These are phyloP conservation scores for Oscheius sp. DNA, from an alignment of 2,888 invertebrate species.

Conservation along the genomic window DNA sequence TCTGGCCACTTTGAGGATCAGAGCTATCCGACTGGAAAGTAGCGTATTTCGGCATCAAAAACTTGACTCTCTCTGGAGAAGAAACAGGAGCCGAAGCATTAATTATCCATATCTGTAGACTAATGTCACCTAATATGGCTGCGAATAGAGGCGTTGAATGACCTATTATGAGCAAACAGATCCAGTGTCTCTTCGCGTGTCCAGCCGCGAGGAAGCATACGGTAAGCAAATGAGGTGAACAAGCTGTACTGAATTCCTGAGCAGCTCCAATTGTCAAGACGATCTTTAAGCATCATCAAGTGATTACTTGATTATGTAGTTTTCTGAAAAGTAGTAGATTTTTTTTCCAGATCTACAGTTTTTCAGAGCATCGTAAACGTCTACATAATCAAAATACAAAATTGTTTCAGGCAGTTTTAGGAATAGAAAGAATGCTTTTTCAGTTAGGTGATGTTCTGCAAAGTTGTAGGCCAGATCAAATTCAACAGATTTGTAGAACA, in stretches of 20 bases:
- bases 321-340: too few relatives aligned
- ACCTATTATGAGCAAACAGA: slow-evolving; percentile 34
- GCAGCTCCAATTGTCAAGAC: not conserved
- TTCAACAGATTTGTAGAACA: too few relatives aligned
- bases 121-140: slow-evolving; percentile 38
- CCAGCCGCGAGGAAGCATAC: not conserved
- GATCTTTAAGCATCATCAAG: too few relatives aligned
- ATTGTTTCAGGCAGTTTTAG: too few relatives aligned
- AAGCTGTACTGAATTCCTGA: slow-evolving; percentile 13
- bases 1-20: not conserved
- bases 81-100: not conserved
- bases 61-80: too few relatives aligned
- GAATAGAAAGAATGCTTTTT: too few relatives aligned
- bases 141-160: slow-evolving; percentile 35
- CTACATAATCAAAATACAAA: too few relatives aligned
- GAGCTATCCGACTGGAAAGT: slow-evolving; percentile 9
- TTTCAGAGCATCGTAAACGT: too few relatives aligned
- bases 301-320: too few relatives aligned
- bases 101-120: slow-evolving; percentile 31
- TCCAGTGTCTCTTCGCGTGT: slow-evolving; percentile 30
- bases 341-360: too few relatives aligned
- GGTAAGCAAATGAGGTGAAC: slow-evolving; percentile 9
- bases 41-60: not conserved
- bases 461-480: too few relatives aligned
- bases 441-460: too few relatives aligned